These are phyloP conservation scores for Erpetoichthys calabaricus DNA, from an alignment of 2,797 vertebrate species.

Conservation along the genomic window DNA sequence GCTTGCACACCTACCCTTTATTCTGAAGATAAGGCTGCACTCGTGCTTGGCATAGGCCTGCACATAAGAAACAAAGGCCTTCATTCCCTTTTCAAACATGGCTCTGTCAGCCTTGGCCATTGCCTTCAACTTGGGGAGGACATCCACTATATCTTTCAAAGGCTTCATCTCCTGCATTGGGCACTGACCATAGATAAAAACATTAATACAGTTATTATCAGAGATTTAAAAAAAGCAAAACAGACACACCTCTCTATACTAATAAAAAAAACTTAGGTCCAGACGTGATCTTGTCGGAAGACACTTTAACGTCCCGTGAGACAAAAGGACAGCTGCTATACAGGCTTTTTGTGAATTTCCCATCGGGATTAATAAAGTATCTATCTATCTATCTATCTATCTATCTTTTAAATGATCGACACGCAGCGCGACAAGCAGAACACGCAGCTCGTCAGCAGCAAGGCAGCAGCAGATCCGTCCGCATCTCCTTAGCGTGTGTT, in stretches of 20 bases:
- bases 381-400: no score
- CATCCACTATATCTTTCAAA: conserved; percentile 47
- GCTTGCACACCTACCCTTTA: conserved; percentile 62
- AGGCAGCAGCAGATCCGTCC: no score
- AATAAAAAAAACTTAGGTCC: not conserved
- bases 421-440: no score
- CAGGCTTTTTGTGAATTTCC: no score
- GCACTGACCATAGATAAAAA: conserved; percentile 47
- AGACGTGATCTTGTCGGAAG: no score
- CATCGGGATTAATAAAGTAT: no score
- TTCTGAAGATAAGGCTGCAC: conserved; percentile 82
- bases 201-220: not conserved
- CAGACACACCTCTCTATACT: no score
- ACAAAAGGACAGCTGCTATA: no score
- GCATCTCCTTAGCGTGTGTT: no score
- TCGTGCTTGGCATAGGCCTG: conserved; percentile 92
- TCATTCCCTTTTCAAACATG: conserved; percentile 77
- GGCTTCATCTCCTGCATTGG: conserved; percentile 67
- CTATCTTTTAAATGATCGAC: no score
- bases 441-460: no score
- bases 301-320: no score
- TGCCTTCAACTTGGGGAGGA: conserved; percentile 67
- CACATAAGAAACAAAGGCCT: conserved; percentile 74
- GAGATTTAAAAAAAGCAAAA: not conserved
- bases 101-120: conserved; percentile 72